phyloP scores from a whole-genome alignment of 2,888 invertebrate species.

The Calliphora vomitoria region DNA sequence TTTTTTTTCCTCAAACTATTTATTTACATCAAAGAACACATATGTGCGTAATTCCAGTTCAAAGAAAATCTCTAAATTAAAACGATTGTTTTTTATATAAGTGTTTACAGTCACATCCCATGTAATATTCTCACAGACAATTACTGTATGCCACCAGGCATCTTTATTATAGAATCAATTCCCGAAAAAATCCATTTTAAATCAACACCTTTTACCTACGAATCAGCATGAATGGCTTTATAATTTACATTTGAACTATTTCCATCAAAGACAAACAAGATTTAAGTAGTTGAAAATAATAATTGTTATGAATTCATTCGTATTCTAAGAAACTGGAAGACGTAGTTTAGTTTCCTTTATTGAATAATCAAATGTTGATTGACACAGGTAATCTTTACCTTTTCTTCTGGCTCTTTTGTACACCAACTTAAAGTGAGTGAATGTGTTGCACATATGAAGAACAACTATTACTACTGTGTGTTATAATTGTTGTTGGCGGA shows the following conservation, averaged over 20 bases:
- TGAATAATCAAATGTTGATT: constrained; percentile 69
- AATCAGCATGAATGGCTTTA: constrained; percentile 46
- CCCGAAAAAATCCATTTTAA: constrained; percentile 62
- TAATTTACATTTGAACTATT: constrained; percentile 62
- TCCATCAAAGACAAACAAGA: constrained; percentile 35
- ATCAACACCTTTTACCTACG: constrained; percentile 66
- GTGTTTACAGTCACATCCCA: constrained; percentile 32
- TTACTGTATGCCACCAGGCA: not conserved
- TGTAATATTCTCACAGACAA: constrained; percentile 39
- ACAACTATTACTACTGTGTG: constrained; percentile 8
- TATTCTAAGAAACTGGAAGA: constrained; percentile 56
- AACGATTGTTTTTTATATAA: not conserved
- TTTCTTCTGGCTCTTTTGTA: constrained; percentile 20
- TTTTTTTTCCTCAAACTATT: not conserved
- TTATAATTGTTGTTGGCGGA: constrained; percentile 69
- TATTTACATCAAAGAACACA: not conserved
- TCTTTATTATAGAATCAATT: constrained; percentile 40
- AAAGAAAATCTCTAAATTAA: constrained; percentile 2
- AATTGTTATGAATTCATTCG: constrained; percentile 45
- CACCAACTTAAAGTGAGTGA: not conserved
- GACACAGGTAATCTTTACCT: constrained; percentile 70
- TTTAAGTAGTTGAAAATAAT: constrained; percentile 44
- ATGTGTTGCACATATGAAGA: constrained; percentile 9
- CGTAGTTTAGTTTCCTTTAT: constrained; percentile 44
- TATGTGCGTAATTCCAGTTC: not conserved